phyloP scores from a whole-genome alignment of 2,888 invertebrate species.

The Hofmannophila pseudospretella region DNA sequence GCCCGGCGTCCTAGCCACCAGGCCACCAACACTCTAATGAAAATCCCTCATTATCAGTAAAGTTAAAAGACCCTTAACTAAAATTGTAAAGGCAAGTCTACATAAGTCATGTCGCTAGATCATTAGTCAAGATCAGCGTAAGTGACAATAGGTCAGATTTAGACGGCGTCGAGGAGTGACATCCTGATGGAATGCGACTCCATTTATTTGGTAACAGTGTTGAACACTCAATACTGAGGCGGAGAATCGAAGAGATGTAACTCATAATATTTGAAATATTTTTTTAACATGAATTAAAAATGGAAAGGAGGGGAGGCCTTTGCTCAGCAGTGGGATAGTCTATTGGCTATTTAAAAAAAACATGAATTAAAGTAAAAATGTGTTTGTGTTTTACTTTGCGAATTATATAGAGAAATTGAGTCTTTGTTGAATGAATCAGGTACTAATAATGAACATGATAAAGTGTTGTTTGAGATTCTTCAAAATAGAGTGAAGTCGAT shows the following conservation, averaged over 20 bases:
- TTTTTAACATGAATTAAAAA: not conserved
- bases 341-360: not conserved
- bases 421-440: no score
- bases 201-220: conserved; percentile 29
- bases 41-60: no score
- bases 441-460: no score
- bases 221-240: not conserved
- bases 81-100: conserved; percentile 15
- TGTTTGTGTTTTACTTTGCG: no score
- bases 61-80: no score
- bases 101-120: conserved; percentile 10
- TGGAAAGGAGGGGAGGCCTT: no score
- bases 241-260: not conserved
- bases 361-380: not conserved
- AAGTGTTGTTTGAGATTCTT: no score
- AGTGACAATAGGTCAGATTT: conserved; percentile 44
- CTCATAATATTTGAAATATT: not conserved
- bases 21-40: no score
- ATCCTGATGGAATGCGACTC: conserved; percentile 26
- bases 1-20: no score
- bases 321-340: no score
- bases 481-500: no score
- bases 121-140: conserved; percentile 47
- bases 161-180: conserved; percentile 15
- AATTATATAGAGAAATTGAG: no score